phyloP scores from a whole-genome alignment of 2,888 invertebrate genomes.

The Megastigmus dorsalis region DNA sequence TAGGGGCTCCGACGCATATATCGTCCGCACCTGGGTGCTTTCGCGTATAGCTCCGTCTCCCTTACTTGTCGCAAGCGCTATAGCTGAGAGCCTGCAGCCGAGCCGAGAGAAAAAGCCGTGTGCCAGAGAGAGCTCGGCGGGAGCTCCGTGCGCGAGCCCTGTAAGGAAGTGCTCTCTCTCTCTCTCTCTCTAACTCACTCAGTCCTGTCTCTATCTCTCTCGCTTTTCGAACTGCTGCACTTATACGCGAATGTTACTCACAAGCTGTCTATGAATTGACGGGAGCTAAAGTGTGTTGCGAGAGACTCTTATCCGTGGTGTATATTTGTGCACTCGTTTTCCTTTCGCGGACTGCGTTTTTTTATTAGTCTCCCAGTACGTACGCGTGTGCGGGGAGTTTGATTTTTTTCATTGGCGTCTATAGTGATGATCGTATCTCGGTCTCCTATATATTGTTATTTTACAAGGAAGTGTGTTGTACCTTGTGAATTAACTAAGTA shows the following conservation, averaged over 20 bases:
- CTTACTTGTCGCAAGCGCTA: constrained; percentile 1
- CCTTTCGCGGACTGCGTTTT: not conserved
- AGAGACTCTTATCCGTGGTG: too few species aligned
- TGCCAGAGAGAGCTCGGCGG: constrained; percentile 13
- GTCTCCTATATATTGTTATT: constrained; percentile 2
- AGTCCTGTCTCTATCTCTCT: not conserved
- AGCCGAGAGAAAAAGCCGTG: constrained; percentile 16
- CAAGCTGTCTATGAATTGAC: too few species aligned
- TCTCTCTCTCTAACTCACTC: not conserved
- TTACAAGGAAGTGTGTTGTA: not conserved
- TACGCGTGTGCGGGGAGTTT: not conserved
- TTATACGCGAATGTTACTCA: too few species aligned
- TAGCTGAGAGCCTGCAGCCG: constrained; percentile 7
- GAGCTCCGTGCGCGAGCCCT: constrained; percentile 34
- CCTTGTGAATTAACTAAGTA: not conserved
- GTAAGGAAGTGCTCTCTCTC: constrained; percentile 41
- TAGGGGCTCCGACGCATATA: constrained; percentile 14
- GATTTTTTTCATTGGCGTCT: not conserved
- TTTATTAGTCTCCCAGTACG: too few species aligned
- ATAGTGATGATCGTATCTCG: not conserved
- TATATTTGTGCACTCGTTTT: too few species aligned
- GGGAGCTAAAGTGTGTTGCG: not conserved
- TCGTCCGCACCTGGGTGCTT: constrained; percentile 26
- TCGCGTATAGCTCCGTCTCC: constrained; percentile 10
- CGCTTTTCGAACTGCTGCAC: too few species aligned